Base-by-base conservation (phyloP, 1,140 invertebrate species). In the Hypothenemus hampei region DNA sequence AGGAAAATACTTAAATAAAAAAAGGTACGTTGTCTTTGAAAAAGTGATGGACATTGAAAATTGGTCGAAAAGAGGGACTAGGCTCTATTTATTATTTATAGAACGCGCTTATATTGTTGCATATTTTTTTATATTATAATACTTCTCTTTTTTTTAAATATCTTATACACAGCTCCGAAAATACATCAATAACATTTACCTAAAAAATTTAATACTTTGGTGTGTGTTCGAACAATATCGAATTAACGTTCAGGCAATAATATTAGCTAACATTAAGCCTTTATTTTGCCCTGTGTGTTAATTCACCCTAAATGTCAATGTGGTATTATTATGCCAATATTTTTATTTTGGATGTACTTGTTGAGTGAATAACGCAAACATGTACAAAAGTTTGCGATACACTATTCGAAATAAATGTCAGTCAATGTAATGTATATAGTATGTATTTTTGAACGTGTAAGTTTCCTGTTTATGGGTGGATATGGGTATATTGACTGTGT, bases 361-460 rank as follows among this genome's bases (percentile, higher is more conserved):
- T 31, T 2, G 26, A 31, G 8, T 13, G 13, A 31, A 11, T 13
- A 3, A 31, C 26, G 8, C 1, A 8, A 8, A 8, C 26, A 29
- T 3, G 26, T 31, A 31, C 13, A 8, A 13, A 31, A 31, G 10
- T 11, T 31, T 13, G n/a, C n/a, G n/a, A n/a, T n/a, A n/a, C n/a
- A n/a, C n/a, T n/a, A n/a, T n/a, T n/a, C n/a, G n/a, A n/a, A n/a
- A n/a, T n/a, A n/a, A n/a, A n/a, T n/a, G n/a, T n/a, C n/a, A n/a
- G n/a, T n/a, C n/a, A n/a, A 11, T 31, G 26, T 39, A 39, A 13
- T 37, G 8, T 39, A 18, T 39, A 19, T 57, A n/a, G 29, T 70
- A 40, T 71, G 66, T 71, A 65, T 71, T 71, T 69, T 71, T 71
- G 69, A 69, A 71, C 68, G 69, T 69, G 69, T 71, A 71, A 71